Base-by-base conservation (phyloP, 2,113 vertebrate species). In the Pheucticus melanocephalus region DNA sequence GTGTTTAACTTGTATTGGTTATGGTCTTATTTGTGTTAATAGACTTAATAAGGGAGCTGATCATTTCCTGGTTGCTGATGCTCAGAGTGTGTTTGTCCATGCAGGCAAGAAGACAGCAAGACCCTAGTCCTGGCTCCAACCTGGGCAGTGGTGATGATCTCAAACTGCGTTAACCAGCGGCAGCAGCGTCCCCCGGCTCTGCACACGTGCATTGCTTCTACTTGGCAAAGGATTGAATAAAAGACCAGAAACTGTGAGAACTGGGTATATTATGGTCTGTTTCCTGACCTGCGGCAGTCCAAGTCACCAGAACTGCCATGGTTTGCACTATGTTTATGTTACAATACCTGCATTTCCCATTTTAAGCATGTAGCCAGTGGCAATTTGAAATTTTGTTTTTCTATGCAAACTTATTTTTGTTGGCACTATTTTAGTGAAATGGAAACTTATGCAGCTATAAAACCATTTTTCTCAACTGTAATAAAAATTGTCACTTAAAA, bases 61-160 rank as follows among this genome's bases (percentile, higher is more conserved):
- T 68, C 2, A 12, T 50, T 88, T 94, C 68, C 2, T n/a, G 54
- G 45, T 25, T 5, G 20, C 5, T 53, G 27, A 95, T 64, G 8
- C 77, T 64, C 66, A 63, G 70, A 5, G 35, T 75, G 47, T 61
- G 28, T 96, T 95, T 95, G 18, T 96, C 81, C 13, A 54, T 75
- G 18, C 98, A 99, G 99, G 99, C 98, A 98, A 99, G 99, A 98
- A 98, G 99, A 98, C 99, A 99, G 90, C 99, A 99, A 99, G 98
- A 99, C 98, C 99, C 99, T 98, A 99, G 98, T 98, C 99, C 99
- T 97, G 99, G 99, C 85, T 99, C 99, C 86, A 99, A 98, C 98
- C 98, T 99, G 97, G 99, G 98, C 91, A 99, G 98, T 53, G 98
- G 99, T 27, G 99, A 99, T 12, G 99, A 99, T 95, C 98, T 99